phyloP scores from a whole-genome alignment of 2,888 invertebrate species.

The Spisula subtruncata region DNA sequence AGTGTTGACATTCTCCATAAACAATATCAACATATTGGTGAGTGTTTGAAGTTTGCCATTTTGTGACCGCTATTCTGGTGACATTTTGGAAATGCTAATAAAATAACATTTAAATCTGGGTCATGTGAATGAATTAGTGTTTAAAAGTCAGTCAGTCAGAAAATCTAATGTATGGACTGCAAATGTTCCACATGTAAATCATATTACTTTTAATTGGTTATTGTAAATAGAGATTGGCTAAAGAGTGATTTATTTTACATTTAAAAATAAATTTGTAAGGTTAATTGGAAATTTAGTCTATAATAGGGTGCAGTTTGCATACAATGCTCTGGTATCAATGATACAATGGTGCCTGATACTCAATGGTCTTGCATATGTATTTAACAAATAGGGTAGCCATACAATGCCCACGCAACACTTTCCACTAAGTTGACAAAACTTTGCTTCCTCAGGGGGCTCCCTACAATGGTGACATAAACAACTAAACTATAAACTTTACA shows the following conservation, averaged over 20 bases:
- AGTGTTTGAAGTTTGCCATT: conserved; percentile 17
- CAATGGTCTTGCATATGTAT: not conserved
- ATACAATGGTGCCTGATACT: not conserved
- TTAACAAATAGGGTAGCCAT: no score
- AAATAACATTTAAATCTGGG: not conserved
- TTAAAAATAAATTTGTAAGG: conserved; percentile 19
- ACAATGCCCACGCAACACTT: no score
- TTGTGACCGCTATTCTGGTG: not conserved
- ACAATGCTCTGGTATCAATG: not conserved
- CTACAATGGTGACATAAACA: no score
- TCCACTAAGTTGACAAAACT: no score
- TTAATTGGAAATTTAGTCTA: not conserved
- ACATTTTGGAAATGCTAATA: conserved; percentile 20
- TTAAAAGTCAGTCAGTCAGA: conserved; percentile 18
- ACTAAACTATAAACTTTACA: no score
- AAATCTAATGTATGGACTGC: conserved; percentile 5
- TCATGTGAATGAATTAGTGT: not conserved
- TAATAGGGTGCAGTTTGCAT: not conserved
- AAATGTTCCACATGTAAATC: conserved; percentile 12
- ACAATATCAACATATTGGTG: not conserved
- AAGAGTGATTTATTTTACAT: conserved; percentile 23
- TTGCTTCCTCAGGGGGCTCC: no score
- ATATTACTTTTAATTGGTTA: not conserved
- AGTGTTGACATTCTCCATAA: not conserved
- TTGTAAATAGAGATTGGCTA: not conserved